phyloP scores from a whole-genome alignment of 1,140 invertebrate species.

The Rhyzopertha dominica region DNA sequence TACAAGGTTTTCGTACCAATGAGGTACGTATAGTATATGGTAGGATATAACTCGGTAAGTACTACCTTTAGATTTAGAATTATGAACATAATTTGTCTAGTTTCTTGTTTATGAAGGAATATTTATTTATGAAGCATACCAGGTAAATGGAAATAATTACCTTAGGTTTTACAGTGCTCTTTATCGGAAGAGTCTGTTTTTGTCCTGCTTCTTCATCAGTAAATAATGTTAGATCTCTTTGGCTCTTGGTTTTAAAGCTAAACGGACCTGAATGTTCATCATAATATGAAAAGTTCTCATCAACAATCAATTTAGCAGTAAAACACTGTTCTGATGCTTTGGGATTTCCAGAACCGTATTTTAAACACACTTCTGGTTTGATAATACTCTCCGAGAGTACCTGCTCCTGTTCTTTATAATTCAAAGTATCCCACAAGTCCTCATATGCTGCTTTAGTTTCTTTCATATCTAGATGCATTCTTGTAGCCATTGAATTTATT shows the following conservation, averaged over 20 bases:
- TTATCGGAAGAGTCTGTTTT: constrained; percentile 33
- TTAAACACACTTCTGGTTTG: constrained; percentile 63
- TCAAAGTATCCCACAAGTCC: constrained; percentile 62
- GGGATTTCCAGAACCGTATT: constrained; percentile 54
- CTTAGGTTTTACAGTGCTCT: constrained; percentile 9
- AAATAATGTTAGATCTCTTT: constrained; percentile 62
- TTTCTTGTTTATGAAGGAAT: constrained; percentile 12
- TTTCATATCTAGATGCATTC: constrained; percentile 63
- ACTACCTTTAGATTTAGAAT: constrained; percentile 6
- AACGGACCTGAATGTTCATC: constrained; percentile 77
- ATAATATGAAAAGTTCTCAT: constrained; percentile 55
- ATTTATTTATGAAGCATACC: background rate
- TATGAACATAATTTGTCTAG: constrained; percentile 14
- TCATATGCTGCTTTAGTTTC: constrained; percentile 64
- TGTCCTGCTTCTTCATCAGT: constrained; percentile 38
- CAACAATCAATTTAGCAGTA: constrained; percentile 48
- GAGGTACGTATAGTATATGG: no score
- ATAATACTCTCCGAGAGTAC: constrained; percentile 72
- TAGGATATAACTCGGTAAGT: constrained; percentile 3
- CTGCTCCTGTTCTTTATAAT: constrained; percentile 63
- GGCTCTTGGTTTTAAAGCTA: constrained; percentile 71
- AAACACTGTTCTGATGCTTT: constrained; percentile 48
- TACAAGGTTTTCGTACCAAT: no score
- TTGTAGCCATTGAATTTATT: constrained; percentile 61
- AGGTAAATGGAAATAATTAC: background rate